phyloP scores from a whole-genome alignment of 1,140 invertebrate species.

The Drosophila insularis region DNA sequence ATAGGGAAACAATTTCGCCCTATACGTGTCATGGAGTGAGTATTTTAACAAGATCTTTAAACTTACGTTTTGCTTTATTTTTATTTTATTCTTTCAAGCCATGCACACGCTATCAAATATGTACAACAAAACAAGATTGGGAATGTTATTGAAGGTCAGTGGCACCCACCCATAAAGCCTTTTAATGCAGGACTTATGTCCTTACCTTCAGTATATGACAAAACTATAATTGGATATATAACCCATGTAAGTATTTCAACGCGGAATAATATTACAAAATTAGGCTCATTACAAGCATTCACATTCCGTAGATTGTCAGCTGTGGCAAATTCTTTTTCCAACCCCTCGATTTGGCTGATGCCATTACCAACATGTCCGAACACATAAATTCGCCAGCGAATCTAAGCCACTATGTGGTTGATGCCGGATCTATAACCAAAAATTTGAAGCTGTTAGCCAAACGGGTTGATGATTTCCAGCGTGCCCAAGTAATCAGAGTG shows the following conservation, averaged over 20 bases:
- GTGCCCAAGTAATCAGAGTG: constrained; percentile 58
- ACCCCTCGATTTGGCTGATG: constrained; percentile 35
- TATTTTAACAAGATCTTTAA: not conserved
- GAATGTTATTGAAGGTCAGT: constrained; percentile 53
- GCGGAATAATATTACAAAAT: not conserved
- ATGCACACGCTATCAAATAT: constrained; percentile 42
- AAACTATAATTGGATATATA: constrained; percentile 54
- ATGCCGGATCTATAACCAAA: constrained; percentile 51
- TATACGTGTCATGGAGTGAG: constrained; percentile 83
- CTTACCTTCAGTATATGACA: constrained; percentile 68
- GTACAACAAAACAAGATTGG: constrained; percentile 60
- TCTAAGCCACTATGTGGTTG: constrained; percentile 6
- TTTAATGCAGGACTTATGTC: constrained; percentile 63
- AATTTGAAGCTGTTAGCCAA: constrained; percentile 81
- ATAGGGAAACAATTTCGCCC: constrained; percentile 83
- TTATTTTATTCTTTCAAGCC: constrained; percentile 34
- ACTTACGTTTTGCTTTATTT: not conserved
- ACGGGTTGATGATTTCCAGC: constrained; percentile 54
- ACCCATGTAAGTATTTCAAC: constrained; percentile 55
- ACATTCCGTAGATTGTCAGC: constrained; percentile 46
- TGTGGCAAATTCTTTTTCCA: constrained; percentile 79
- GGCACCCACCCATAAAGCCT: constrained; percentile 51
- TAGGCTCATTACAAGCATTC: not conserved
- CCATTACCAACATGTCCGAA: constrained; percentile 55
- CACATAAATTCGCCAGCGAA: constrained; percentile 55